Base-by-base conservation (phyloP, 2,113 vertebrate species). In the Grus americana region DNA sequence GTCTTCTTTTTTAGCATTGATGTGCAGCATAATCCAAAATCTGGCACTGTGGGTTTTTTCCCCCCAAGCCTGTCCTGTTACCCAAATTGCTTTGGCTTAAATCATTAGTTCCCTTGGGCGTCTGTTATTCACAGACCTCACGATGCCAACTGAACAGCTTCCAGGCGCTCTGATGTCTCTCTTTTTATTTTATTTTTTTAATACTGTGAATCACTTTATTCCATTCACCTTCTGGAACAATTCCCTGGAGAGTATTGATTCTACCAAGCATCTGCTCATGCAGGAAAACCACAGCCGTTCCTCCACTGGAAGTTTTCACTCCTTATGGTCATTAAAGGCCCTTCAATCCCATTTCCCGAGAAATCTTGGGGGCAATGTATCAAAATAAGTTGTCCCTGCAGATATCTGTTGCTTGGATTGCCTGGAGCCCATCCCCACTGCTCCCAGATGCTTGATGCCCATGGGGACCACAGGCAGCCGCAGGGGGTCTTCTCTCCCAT, bases 81-180 rank as follows among this genome's bases (percentile, higher is more conserved):
- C 88, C 94, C 95, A 97, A 94, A 96, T 96, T 95, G 92, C 94
- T 96, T 97, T 97, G 97, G 97, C 95, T 97, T 96, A 90, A 96
- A 97, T 96, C 88, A 94, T 93, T 95, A 93, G 88, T 93, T 97
- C 90, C 97, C 90, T 93, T 91, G 95, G 97, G 95, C 90, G 44
- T 95, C 95, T 96, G 94, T 97, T 97, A 91, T 95, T 93, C 66
- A 4, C 96, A 96, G 92, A 81, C 90, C 88, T 67, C 21, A 3
- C 1, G 3, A 68, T 97, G 96, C 97, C 97, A 97, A 92, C 85
- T 96, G 97, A 97, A 97, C 78, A 21, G 92, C 75, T 93, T 97
- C 96, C 97, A 97, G 94, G 90, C 94, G 75, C 78, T 95, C 92
- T 96, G 91, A 97, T 97, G 89, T 96, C 97, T 96, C 83, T 95